Conservation (phyloP, 1,140 invertebrate species). For the Sipha flava region DNA sequence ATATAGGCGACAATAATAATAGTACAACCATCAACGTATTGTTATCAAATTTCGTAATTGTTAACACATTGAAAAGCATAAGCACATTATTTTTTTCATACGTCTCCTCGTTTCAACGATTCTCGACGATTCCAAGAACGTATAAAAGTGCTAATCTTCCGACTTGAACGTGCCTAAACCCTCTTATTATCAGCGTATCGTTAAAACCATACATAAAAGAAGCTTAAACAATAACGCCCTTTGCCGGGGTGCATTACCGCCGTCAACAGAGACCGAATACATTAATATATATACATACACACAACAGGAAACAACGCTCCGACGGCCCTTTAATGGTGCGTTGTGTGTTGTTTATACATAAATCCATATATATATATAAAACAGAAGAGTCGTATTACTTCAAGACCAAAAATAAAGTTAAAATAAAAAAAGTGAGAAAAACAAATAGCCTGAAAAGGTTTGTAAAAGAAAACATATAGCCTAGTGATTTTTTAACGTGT, state of each 20-base stretch:
- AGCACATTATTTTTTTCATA: not conserved
- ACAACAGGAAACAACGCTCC: not conserved
- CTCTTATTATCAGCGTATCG: not conserved
- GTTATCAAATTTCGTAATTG: too few relatives aligned
- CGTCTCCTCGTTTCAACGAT: too few relatives aligned
- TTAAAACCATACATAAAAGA: slow-evolving; percentile 1
- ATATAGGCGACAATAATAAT: too few relatives aligned
- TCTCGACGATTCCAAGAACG: not conserved
- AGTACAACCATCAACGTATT: too few relatives aligned
- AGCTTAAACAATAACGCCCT: not conserved
- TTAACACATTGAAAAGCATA: too few relatives aligned
- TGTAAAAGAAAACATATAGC: too few relatives aligned
- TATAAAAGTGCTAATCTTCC: not conserved
- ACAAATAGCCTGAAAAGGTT: too few relatives aligned
- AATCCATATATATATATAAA: not conserved
- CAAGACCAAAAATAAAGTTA: not conserved
- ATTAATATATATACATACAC: too few relatives aligned
- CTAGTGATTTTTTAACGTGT: too few relatives aligned
- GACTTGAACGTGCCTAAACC: not conserved
- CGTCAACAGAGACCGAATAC: too few relatives aligned
- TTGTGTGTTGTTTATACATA: not conserved
- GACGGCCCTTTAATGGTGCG: too few relatives aligned
- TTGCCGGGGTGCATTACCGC: not conserved
- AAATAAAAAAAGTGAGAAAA: not conserved
- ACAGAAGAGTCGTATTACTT: not conserved